These are phyloP conservation scores for Vespertilio murinus DNA, from an alignment of 2,797 vertebrate species.

Conservation along the genomic window DNA sequence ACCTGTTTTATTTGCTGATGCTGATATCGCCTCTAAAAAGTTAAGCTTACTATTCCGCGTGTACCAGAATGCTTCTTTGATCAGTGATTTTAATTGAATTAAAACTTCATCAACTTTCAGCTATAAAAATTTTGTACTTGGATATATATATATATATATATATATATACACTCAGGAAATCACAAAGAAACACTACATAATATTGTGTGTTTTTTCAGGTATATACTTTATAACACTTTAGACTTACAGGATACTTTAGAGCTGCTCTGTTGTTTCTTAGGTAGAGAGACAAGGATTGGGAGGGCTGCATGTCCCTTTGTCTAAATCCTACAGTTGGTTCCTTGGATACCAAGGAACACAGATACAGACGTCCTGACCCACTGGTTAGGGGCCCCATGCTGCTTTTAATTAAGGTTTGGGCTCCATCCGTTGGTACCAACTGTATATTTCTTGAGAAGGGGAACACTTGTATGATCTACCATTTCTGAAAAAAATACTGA, in stretches of 20 bases:
- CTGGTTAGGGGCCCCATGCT: constrained; percentile 48
- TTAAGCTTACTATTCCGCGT: constrained; percentile 9
- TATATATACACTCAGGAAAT: not conserved
- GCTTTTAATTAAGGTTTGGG: constrained; percentile 64
- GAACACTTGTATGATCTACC: constrained; percentile 27
- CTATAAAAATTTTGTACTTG: constrained; percentile 6
- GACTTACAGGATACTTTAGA: not conserved
- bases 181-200: not conserved
- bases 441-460: constrained; percentile 53
- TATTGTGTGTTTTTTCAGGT: not conserved
- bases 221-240: constrained; percentile 11
- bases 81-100: constrained; percentile 41
- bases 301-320: constrained; percentile 24
- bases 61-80: not conserved
- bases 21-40: constrained; percentile 27
- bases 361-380: constrained; percentile 44
- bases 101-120: constrained; percentile 23
- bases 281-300: not conserved
- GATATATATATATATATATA: too few relatives aligned
- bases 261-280: not conserved
- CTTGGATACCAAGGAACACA: not conserved
- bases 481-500: constrained; percentile 62
- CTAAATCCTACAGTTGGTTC: constrained; percentile 50
- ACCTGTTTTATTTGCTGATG: constrained; percentile 57
- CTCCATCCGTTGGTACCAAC: constrained; percentile 46